Conservation (phyloP, 2,797 vertebrate species). For the Spinibarbus caldwelli region DNA sequence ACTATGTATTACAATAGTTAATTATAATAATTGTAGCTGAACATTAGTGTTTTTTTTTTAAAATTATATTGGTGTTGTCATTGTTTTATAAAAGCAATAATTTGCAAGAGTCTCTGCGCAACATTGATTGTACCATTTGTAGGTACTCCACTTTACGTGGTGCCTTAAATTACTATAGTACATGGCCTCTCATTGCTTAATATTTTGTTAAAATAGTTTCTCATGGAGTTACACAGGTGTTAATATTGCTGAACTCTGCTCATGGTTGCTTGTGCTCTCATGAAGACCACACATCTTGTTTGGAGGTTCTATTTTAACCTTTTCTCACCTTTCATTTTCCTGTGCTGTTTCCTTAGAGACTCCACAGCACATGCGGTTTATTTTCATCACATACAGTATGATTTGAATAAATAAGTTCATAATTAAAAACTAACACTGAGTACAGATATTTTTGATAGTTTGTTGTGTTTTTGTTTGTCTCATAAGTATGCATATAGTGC, state of each 20-base stretch:
- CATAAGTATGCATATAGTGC: neutral
- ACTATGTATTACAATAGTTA: no score
- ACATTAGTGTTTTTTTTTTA: neutral
- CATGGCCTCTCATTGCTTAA: neutral
- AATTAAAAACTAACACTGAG: neutral
- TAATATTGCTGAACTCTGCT: neutral
- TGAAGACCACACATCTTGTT: slow-evolving; percentile 6
- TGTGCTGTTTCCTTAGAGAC: slow-evolving; percentile 16
- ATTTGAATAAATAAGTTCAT: neutral
- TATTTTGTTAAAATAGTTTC: neutral
- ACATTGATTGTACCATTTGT: neutral
- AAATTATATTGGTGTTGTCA: neutral
- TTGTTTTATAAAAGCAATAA: no score
- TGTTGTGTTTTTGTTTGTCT: slow-evolving; percentile 9
- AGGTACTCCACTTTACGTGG: no score
- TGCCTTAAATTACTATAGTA: no score
- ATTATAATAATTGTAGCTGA: neutral
- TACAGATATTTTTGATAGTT: neutral
- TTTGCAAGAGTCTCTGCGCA: neutral
- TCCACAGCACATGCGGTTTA: neutral
- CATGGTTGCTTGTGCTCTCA: neutral
- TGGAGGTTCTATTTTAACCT: neutral
- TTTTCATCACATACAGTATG: neutral
- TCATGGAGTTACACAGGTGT: neutral
- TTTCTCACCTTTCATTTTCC: slow-evolving; percentile 16